Base-by-base conservation (phyloP, 2,113 vertebrate species). In the Galemys pyrenaicus region DNA sequence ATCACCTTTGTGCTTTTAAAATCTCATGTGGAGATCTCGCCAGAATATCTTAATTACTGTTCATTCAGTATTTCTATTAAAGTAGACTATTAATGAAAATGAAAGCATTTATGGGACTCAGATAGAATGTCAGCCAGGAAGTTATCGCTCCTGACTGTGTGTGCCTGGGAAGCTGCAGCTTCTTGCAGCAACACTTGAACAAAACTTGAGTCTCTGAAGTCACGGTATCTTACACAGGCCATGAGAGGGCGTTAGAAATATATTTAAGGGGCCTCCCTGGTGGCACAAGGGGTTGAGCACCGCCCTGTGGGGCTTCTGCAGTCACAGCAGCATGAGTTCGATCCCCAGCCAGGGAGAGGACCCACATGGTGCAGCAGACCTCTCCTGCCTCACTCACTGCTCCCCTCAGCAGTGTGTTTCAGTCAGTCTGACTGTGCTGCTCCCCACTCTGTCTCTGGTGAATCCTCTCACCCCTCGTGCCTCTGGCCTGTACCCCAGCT, bases 201-300 rank as follows among this genome's bases (percentile, higher is more conserved):
- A 37, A 75, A 41, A 32, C 17, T 70, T 54, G 17, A 91, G 30
- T 78, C 51, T 78, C 15, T 39, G 62, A 70, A 44, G 41, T 68
- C 28, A 51, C 28, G 9, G 8, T 10, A 26, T 35, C 26, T 68
- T 80, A 35, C 15, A 67, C 41, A 13, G 75, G 79, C 30, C 16
- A 24, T 32, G 9, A 89, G 22, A 73, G 16, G 60, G 51, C 64
- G 68, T 87, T 87, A 92, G 87, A 87, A 95, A 68, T 75, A 75
- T 65, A 39, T 64, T 82, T 74, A 58, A 41, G 79, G 44, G 44
- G 44, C 5, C 44, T 44, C 44, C 44, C 44, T 44, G 44, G 44
- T 44, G 44, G 44, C 44, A 44, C 44, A 44, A 44, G 5, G 9
- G 44, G 44, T 44, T 44, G 5, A 44, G 44, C 44, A 9, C 9